Conservation (phyloP, 1,140 invertebrate species). For the Formica exsecta region DNA sequence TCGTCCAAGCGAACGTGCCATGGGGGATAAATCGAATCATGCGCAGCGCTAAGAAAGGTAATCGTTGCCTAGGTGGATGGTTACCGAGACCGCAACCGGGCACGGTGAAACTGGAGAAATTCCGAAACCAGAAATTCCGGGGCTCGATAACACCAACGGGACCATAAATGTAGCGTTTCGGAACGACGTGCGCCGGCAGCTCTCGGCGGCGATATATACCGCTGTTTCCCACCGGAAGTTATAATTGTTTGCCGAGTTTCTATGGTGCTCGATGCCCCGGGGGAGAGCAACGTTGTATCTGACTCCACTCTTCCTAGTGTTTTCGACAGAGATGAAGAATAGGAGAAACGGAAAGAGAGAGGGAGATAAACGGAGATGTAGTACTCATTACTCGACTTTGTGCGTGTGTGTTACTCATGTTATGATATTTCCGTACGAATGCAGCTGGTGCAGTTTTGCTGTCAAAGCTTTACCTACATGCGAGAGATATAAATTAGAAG, state of each 20-base stretch:
- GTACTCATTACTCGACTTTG: background rate
- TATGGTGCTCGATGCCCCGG: conserved; percentile 69
- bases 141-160: conserved; percentile 76
- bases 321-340: conserved; percentile 17
- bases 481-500: conserved; percentile 32
- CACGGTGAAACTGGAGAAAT: conserved; percentile 66
- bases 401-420: background rate
- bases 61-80: conserved; percentile 44
- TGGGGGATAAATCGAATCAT: conserved; percentile 38
- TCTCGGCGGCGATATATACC: conserved; percentile 59
- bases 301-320: conserved; percentile 26
- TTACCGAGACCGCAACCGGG: conserved; percentile 61
- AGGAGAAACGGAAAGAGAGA: background rate
- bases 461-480: background rate
- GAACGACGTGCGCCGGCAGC: conserved; percentile 75
- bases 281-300: conserved; percentile 47
- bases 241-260: conserved; percentile 83
- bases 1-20: conserved; percentile 2
- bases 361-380: background rate
- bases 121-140: conserved; percentile 76
- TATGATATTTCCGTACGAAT: conserved; percentile 12
- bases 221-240: conserved; percentile 80
- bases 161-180: conserved; percentile 80
- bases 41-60: conserved; percentile 54
- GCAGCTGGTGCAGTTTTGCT: background rate